phyloP scores from a whole-genome alignment of 2,797 vertebrate species.

The Neopelma chrysocephalum region DNA sequence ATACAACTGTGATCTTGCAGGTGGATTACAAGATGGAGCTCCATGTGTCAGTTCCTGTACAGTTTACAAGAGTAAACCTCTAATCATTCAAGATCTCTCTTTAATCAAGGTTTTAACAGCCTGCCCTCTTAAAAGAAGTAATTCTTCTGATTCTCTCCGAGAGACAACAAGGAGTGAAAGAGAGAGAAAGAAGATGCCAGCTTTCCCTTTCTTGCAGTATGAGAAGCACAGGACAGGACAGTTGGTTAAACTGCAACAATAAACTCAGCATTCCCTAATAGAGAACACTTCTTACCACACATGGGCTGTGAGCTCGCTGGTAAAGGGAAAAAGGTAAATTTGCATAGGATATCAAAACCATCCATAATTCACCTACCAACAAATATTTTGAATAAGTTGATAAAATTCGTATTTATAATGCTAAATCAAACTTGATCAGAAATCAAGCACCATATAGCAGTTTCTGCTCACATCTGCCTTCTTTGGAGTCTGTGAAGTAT shows the following conservation, averaged over 20 bases:
- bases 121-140: neutral
- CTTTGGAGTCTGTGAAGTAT: neutral
- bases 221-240: neutral
- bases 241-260: neutral
- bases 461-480: neutral
- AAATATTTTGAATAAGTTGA: neutral
- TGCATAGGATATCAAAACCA: neutral
- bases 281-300: fast-evolving
- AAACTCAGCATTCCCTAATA: neutral
- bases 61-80: neutral
- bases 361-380: neutral
- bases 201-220: neutral
- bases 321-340: neutral
- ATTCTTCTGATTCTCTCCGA: neutral
- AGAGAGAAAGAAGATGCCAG: neutral
- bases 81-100: neutral
- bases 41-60: neutral
- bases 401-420: neutral
- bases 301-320: fast-evolving
- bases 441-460: fast-evolving
- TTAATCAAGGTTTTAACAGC: neutral
- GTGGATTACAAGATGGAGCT: neutral
- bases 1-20: neutral
- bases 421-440: neutral
- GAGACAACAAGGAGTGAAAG: neutral